Evolutionary conservation across 1,140 invertebrate species (phyloP).

Genomic region (Drosophila leontia): DNA sequence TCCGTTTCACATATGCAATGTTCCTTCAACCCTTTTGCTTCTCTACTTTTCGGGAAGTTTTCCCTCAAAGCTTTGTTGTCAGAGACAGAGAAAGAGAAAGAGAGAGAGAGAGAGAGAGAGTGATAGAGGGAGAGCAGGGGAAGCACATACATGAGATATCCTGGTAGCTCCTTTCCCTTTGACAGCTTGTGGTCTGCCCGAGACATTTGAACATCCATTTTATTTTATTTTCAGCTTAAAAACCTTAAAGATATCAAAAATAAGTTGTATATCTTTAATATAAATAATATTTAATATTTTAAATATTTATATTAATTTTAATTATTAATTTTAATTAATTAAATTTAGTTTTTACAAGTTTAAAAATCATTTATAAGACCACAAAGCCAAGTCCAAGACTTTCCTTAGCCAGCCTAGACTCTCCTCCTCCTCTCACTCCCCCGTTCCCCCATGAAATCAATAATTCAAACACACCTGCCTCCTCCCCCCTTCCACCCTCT

Average conservation of each 20-base stretch:
- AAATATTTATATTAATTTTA: not conserved
- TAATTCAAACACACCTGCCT: slow-evolving; percentile 44
- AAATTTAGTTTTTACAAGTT: not conserved
- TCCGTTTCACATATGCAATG: slow-evolving; percentile 21
- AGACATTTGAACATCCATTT: slow-evolving; percentile 80
- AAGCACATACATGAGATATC: slow-evolving; percentile 32
- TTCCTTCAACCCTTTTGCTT: slow-evolving; percentile 60
- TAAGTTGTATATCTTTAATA: not conserved
- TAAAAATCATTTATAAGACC: not conserved
- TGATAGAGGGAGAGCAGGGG: not conserved
- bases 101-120: not conserved
- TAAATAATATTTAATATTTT: not conserved
- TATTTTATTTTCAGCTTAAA: slow-evolving; percentile 54
- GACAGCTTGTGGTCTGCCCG: slow-evolving; percentile 81
- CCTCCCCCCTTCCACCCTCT: not conserved
- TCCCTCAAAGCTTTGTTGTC: slow-evolving; percentile 76
- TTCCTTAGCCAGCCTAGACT: not conserved
- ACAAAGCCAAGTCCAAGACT: not conserved
- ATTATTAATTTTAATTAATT: not conserved
- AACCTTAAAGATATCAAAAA: not conserved
- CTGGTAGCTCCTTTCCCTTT: slow-evolving; percentile 35
- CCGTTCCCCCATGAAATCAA: slow-evolving; percentile 22
- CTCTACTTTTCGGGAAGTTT: slow-evolving; percentile 74
- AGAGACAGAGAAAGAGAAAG: slow-evolving; percentile 2
- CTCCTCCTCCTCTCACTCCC: not conserved